Conservation (phyloP, 2,113 vertebrate genomes). For the Ia io region DNA sequence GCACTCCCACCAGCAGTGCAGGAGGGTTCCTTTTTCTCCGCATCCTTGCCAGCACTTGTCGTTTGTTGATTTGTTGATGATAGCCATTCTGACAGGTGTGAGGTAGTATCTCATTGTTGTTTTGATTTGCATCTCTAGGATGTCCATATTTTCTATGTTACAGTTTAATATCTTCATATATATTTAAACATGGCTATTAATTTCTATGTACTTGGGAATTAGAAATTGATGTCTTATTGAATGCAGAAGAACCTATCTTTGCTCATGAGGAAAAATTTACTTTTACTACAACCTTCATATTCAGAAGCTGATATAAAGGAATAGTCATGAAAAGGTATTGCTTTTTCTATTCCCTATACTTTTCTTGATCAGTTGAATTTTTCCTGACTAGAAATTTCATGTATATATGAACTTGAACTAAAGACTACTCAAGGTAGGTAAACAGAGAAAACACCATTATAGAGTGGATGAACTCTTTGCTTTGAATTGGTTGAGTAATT, state of each 20-base stretch:
- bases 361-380: background rate
- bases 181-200: background rate
- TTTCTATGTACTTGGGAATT: background rate
- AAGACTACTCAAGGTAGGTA: background rate
- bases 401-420: background rate
- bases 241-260: background rate
- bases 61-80: too few relatives aligned
- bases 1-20: too few relatives aligned
- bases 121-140: too few relatives aligned
- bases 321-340: background rate
- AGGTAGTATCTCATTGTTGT: too few relatives aligned
- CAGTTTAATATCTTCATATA: background rate
- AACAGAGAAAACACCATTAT: background rate
- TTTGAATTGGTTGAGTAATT: background rate
- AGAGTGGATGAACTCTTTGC: background rate
- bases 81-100: too few relatives aligned
- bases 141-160: background rate
- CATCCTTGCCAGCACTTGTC: too few relatives aligned
- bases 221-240: background rate
- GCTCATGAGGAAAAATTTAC: background rate
- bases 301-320: background rate
- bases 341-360: background rate
- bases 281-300: background rate
- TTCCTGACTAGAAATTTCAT: background rate
- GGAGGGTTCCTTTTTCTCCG: too few relatives aligned